Evolutionary conservation across 2,113 vertebrate genomes (phyloP).

Genomic region (Passerina amoena): DNA sequence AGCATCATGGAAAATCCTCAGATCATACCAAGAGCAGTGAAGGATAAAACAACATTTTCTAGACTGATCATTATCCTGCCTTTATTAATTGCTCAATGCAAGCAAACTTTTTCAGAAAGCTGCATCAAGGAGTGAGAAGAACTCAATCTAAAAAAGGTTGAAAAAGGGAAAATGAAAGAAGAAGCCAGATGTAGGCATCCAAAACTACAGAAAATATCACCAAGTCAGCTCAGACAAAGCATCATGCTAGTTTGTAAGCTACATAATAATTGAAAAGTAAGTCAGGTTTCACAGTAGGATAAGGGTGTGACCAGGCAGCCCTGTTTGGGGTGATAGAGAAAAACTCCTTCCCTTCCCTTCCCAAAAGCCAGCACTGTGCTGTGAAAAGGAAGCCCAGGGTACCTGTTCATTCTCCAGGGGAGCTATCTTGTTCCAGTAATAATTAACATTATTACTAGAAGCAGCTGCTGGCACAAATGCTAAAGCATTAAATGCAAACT

Average conservation of each 20-base stretch:
- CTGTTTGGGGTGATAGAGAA: not conserved
- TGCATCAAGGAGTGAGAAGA: fast-evolving
- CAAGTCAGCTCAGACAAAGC: not conserved
- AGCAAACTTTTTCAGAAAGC: not conserved
- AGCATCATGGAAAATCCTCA: not conserved
- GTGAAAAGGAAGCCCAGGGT: not conserved
- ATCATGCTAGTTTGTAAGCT: fast-evolving
- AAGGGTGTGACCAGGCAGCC: not conserved
- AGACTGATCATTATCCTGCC: not conserved
- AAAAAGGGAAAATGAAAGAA: not conserved
- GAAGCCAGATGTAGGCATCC: not conserved
- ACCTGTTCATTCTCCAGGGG: not conserved
- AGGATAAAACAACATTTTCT: not conserved
- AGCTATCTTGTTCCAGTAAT: not conserved
- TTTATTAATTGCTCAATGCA: not conserved
- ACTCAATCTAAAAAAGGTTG: not conserved
- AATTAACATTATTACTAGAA: not conserved
- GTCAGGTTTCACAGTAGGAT: not conserved
- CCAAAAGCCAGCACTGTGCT: not conserved
- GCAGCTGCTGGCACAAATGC: not conserved
- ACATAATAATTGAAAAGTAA: not conserved
- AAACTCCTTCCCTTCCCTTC: not conserved
- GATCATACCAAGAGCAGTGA: not conserved
- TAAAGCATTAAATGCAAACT: not conserved
- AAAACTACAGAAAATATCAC: not conserved